Percentiles rank a stretch among this genome's conserved stretches.
Conservation (phyloP, 23 tunicate species). For the Phallusia fumigata region DNA sequence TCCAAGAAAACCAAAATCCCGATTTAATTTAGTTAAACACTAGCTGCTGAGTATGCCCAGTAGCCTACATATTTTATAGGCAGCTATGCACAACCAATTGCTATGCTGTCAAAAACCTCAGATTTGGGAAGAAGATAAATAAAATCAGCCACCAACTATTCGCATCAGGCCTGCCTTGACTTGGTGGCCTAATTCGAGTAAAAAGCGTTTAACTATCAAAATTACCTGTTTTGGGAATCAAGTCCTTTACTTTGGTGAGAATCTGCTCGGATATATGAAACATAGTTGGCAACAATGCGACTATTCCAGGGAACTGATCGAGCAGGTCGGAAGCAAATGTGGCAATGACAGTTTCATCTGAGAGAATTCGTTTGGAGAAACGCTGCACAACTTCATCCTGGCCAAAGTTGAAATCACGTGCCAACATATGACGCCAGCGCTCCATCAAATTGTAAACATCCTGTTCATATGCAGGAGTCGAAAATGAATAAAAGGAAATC, state of each 20-base stretch:
- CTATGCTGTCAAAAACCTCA: too few species aligned
- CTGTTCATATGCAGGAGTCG: conserved; percentile 8
- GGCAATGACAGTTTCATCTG: conserved; percentile 37
- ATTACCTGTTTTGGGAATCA: conserved; percentile 60
- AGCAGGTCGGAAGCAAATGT: conserved; percentile 41
- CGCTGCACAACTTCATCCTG: conserved; percentile 67
- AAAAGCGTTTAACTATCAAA: too few species aligned
- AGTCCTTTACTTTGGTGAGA: conserved; percentile 41
- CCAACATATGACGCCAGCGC: conserved; percentile 68
- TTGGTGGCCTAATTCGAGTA: too few species aligned
- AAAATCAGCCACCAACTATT: too few species aligned
- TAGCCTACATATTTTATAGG: too few species aligned
- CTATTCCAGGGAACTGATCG: conserved; percentile 85
- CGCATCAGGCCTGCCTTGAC: too few species aligned
- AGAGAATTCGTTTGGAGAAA: conserved; percentile 52
- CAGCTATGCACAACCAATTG: too few species aligned
- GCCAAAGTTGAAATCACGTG: conserved; percentile 68
- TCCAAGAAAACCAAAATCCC: too few species aligned
- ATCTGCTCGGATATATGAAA: conserved; percentile 82
- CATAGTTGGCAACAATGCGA: conserved; percentile 70
- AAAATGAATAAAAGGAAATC: too few species aligned
- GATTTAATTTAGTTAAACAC: too few species aligned
- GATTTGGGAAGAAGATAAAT: too few species aligned
- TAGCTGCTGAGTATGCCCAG: too few species aligned
- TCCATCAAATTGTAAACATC: conserved; percentile 79